Base-by-base conservation (phyloP, 2,113 vertebrate genomes). In the Melanerpes aurifrons region DNA sequence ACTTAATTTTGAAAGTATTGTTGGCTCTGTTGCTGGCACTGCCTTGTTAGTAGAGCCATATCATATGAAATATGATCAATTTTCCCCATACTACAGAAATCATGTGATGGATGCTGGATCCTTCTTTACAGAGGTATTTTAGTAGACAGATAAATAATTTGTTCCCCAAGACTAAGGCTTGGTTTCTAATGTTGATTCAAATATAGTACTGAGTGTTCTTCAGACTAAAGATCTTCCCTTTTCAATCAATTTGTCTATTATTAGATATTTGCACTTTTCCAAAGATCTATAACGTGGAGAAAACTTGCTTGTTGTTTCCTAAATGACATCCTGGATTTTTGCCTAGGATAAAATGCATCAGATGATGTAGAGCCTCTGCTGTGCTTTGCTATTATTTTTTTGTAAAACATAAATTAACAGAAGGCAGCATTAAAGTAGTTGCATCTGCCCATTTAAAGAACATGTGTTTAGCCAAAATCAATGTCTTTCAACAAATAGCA, bases 311-410 rank as follows among this genome's bases (percentile, higher is more conserved):
- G 0, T 77, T 78, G 40, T 94, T 78, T 50, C 77, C 84, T 93
- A 89, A 93, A 81, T 86, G 72, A 53, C 5, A 29, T 95, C 22
- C 68, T 95, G 82, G 72, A 75, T 72, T 96, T 94, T 91, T 89
- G 68, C 83, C 87, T 82, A 14, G n/a, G 26, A 80, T 83, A 92
- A 93, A 95, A 68, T 75, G 63, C 59, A 87, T 54, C 12, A 9
- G 54, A 79, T 84, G 81, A 76, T 0, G 0, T 50, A 76, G 57
- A 66, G 29, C 37, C 59, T 73, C 66, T 80, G 43, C 67, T 79
- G 29, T 74, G 26, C 68, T 95, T 94, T 87, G 20, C 40, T 82
- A 50, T 70, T 67, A 68, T 89, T 93, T 90, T 90, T 56, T 87
- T 86, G 32, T 67, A 66, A 85, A 93, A 94, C 87, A 67, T 57